Evolutionary conservation across 2,797 vertebrate genomes (phyloP).

Genomic region (Linurgus olivaceus): DNA sequence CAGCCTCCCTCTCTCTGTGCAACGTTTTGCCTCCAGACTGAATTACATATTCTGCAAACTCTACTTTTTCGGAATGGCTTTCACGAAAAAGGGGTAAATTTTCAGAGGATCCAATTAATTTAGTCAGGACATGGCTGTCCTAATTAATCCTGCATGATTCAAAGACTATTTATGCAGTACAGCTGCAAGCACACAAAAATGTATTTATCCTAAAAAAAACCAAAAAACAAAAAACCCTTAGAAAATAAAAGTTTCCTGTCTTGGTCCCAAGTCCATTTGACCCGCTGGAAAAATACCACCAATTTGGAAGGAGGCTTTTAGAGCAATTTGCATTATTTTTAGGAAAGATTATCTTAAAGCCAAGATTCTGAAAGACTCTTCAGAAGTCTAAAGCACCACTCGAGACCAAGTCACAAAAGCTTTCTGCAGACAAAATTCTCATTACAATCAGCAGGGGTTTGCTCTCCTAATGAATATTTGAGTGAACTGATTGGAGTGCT

Average conservation of each 20-base stretch:
- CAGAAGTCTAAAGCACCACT: constrained; percentile 25
- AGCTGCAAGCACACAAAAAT: not conserved
- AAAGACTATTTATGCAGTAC: not conserved
- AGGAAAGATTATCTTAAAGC: constrained; percentile 9
- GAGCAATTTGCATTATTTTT: constrained; percentile 36
- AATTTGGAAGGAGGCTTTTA: not conserved
- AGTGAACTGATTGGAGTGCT: constrained; percentile 60
- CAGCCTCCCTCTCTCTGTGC: not conserved
- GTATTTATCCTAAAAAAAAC: not conserved
- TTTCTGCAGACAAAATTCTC: constrained; percentile 47
- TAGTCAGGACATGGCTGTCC: not conserved
- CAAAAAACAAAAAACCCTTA: not conserved
- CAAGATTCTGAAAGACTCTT: constrained; percentile 15
- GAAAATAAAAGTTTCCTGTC: not conserved
- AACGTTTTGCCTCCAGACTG: not conserved
- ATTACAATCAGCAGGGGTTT: constrained; percentile 57
- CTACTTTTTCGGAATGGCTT: not conserved
- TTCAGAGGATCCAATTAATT: not conserved
- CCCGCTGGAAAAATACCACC: not conserved
- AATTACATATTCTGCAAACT: not conserved
- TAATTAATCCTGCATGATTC: not conserved
- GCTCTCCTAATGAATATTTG: constrained; percentile 43
- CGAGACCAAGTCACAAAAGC: constrained; percentile 32
- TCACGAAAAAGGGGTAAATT: not conserved
- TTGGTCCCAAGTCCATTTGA: not conserved